A percentile compares a stretch with the other conserved stretches of the same genome.
Evolutionary conservation across 2,797 vertebrate species (phyloP).

Genomic region (Notolabrus celidotus): DNA sequence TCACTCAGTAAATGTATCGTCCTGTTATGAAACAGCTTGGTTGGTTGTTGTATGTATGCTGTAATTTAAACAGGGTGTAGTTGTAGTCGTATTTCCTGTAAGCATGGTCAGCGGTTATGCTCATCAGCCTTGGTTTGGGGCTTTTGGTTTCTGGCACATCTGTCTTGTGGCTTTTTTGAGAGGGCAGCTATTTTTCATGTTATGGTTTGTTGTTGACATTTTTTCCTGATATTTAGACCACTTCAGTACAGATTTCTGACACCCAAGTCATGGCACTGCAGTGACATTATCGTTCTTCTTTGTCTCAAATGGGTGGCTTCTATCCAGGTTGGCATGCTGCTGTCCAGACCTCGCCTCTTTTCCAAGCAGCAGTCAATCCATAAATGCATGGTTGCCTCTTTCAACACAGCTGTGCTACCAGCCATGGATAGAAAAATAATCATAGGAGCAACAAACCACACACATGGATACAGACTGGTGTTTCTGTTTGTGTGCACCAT

Average conservation of each 20-base stretch:
- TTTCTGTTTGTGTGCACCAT: not conserved
- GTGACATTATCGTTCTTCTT: conserved; percentile 16
- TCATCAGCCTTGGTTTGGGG: conserved; percentile 57
- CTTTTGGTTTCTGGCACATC: conserved; percentile 41
- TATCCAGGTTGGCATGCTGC: conserved; percentile 27
- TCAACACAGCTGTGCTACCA: conserved; percentile 60
- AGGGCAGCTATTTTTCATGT: conserved; percentile 32
- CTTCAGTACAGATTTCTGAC: conserved; percentile 19
- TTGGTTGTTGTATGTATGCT: conserved; percentile 26
- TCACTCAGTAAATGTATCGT: not conserved
- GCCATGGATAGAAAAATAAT: conserved; percentile 66
- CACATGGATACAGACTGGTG: conserved; percentile 43
- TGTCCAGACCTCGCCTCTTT: conserved; percentile 33
- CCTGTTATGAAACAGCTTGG: conserved; percentile 30
- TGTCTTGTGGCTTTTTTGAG: conserved; percentile 34
- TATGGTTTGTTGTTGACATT: conserved; percentile 33
- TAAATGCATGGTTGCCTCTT: conserved; percentile 70
- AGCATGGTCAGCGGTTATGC: conserved; percentile 41
- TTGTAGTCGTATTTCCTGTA: conserved; percentile 52
- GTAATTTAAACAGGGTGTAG: conserved; percentile 55
- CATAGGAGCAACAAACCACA: conserved; percentile 46
- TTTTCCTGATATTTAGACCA: conserved; percentile 33
- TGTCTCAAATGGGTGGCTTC: conserved; percentile 14
- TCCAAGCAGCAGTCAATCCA: conserved; percentile 53
- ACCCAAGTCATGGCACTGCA: not conserved